Base-by-base conservation (phyloP, 1,140 invertebrate genomes). In the Pseudomyrmex cubaensis region DNA sequence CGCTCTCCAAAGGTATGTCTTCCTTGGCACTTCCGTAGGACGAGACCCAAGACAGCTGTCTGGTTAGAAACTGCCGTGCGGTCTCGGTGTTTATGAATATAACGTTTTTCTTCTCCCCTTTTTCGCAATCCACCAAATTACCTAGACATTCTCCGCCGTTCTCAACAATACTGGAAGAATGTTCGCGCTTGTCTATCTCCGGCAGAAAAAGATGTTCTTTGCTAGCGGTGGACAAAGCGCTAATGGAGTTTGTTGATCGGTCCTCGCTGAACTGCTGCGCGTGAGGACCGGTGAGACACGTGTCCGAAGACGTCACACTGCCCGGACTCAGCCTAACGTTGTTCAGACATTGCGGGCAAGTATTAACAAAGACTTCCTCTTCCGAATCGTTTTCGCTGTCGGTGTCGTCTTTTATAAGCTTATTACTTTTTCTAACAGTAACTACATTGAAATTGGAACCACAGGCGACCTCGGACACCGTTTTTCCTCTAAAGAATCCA, bases 81-180 rank as follows among this genome's bases (percentile, higher is more conserved):
- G 96, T 96, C 94, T 97, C 96, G 57, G 96, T 96, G 88, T 97
- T 96, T 56, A 96, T 95, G 91, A 97, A 96, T 89, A 96, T 96
- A 87, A 96, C 95, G 86, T 96, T 97, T 57, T 95, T 95, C 57
- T 94, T 94, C 90, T 96, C 95, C 54, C 95, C 95, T 85, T 95
- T 94, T 52, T 93, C 94, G 54, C 87, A 91, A 70, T 95, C 94
- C 76, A 74, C 85, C 66, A 90, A 83, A 83, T 89, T 90, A 75
- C 93, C 91, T 46, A 85, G 88, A 82, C 92, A 90, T 75, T 92
- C 90, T 74, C 93, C 93, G 61, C 90, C 87, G 82, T 93, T 93
- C 83, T 92, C 87, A 64, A 90, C 80, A 62, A 88, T 85, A 76
- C 87, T 73, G 50, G 85, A 74, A 9, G 57, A 84, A 85, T 66